Base-by-base conservation (phyloP, 2,113 vertebrate genomes). In the Sceloporus tristichus region DNA sequence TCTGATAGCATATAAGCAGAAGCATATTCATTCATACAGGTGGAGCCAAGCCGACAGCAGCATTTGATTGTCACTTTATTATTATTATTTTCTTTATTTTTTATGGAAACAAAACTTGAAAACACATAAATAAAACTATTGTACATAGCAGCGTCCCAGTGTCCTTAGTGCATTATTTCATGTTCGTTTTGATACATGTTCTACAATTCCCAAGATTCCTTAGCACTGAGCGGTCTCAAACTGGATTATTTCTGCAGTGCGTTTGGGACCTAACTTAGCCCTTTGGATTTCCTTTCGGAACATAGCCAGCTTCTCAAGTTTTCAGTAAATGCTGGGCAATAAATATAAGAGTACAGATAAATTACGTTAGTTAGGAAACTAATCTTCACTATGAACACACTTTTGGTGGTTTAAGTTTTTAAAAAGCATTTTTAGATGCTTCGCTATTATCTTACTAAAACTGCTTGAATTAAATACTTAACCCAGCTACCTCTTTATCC, bases 1-100 rank as follows among this genome's bases (percentile, higher is more conserved):
- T 38, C 2, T 18, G 25, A 18, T 13, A 11, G 34, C 10, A 29
- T 16, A 8, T 27, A 62, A 42, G 19, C 42, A 53, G 62, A 68
- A 84, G 77, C 83, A 0, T 0, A 71, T 48, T 34, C n/a, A 11
- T 4, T 3, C 42, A 6, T 59, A 73, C 0, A 48, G 14, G 2
- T 68, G 38, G 38, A 10, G 53, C 82, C 40, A 71, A 83, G 42
- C 3, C 25, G 23, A 88, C 1, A 25, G 85, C 13, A 74, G 3
- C 73, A 74, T 38, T 38, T 48, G 34, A 34, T 34, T 34, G 23
- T 16, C n/a, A 38, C n/a, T 38, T 65, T 65, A 65, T 48, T 48
- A 5, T 48, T 48, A 6, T 48, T 48, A 48, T 48, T 48, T 0
- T 48, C 48, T 48, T 48, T 48, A 48, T 48, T 48, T 48, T 48